Conservation (phyloP, 1,140 invertebrate species). For the Cydia fagiglandana region DNA sequence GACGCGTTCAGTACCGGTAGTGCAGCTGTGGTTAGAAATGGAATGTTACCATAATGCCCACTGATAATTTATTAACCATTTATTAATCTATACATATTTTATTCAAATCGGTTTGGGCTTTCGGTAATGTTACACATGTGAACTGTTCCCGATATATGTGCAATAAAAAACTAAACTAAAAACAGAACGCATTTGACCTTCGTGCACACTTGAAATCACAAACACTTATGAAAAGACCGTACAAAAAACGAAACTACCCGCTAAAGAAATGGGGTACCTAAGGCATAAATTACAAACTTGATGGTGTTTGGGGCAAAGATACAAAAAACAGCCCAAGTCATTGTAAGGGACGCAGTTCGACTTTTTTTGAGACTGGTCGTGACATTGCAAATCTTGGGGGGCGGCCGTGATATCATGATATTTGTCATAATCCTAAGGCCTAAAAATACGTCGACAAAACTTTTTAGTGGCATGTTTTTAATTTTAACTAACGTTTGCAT, state of each 20-base stretch:
- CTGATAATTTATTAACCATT: no score
- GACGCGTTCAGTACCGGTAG: no score
- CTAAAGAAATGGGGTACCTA: slow-evolving; percentile 15
- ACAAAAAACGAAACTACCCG: slow-evolving; percentile 4
- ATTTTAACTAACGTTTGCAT: no score
- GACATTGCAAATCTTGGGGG: no score
- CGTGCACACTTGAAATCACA: slow-evolving; percentile 4
- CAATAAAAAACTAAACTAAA: background rate
- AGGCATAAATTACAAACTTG: slow-evolving; percentile 22
- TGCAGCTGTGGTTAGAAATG: no score
- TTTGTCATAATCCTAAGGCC: no score
- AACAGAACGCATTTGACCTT: background rate
- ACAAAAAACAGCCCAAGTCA: background rate
- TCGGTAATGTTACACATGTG: background rate
- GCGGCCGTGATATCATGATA: no score
- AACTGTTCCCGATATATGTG: background rate
- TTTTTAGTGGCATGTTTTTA: no score
- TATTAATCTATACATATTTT: no score
- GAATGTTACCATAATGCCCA: no score
- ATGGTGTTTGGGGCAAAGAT: background rate
- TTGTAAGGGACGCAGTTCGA: background rate
- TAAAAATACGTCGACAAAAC: no score
- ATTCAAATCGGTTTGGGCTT: background rate
- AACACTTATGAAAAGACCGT: background rate
- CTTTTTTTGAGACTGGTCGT: background rate